Conservation (phyloP, 2,888 invertebrate genomes). For the Periphyllus acericola region DNA sequence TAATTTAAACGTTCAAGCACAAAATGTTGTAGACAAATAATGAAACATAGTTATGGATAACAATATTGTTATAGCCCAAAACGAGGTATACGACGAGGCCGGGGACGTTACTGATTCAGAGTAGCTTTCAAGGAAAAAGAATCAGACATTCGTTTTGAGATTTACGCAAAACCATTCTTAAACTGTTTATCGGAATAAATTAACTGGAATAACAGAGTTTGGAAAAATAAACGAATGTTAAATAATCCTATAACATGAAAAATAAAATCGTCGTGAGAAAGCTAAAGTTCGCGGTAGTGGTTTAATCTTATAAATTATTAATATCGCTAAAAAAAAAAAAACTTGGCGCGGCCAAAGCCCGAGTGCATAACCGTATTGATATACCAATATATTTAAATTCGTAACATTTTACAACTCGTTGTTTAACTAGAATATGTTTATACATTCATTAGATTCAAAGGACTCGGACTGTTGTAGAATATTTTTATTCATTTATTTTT, state of each 20-base stretch:
- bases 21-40: too few species aligned
- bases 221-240: conserved; percentile 24
- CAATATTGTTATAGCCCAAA: too few species aligned
- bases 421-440: not conserved
- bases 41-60: too few species aligned
- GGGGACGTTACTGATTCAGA: not conserved
- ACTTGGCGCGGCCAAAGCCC: not conserved
- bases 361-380: not conserved
- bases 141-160: not conserved
- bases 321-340: not conserved
- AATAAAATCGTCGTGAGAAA: not conserved
- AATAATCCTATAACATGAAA: not conserved
- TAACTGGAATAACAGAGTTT: not conserved
- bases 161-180: conserved; percentile 6
- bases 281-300: not conserved
- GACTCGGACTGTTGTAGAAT: not conserved
- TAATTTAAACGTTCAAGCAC: too few species aligned
- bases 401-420: not conserved
- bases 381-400: not conserved
- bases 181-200: conserved; percentile 30
- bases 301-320: conserved; percentile 27
- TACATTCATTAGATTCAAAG: not conserved
- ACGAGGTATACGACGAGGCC: too few species aligned
- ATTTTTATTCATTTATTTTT: too few species aligned
- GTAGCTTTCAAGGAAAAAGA: too few species aligned